A percentile compares a stretch with the other conserved stretches of the same genome.
These are phyloP conservation scores for Danio aesculapii DNA, from an alignment of 2,797 vertebrate genomes.

Conservation along the genomic window DNA sequence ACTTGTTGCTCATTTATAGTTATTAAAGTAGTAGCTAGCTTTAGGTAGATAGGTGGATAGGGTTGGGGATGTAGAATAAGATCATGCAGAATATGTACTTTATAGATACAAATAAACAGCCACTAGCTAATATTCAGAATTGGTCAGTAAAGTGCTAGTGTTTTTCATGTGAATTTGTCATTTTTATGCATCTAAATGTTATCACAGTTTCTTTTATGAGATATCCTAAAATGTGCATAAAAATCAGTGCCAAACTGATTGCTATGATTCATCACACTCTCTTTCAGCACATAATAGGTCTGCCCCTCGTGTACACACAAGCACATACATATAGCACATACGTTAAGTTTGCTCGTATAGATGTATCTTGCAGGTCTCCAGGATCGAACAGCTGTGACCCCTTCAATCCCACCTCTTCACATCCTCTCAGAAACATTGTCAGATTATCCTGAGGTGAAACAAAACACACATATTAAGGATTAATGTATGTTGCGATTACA, in stretches of 20 bases:
- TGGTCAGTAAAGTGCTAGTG: no score
- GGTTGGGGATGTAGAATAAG: no score
- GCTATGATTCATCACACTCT: not conserved
- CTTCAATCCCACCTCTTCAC: conserved; percentile 94
- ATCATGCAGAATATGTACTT: no score
- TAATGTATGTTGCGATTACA: not conserved
- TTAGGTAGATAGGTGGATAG: no score
- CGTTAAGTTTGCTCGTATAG: conserved; percentile 89
- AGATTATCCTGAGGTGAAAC: conserved; percentile 89
- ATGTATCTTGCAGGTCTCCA: conserved; percentile 93
- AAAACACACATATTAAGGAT: conserved; percentile 12
- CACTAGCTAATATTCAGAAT: no score
- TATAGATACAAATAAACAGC: no score
- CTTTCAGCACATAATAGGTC: not conserved
- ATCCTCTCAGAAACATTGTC: conserved; percentile 93
- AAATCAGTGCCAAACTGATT: not conserved
- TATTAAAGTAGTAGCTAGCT: no score
- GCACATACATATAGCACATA: conserved; percentile 67
- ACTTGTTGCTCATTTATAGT: no score
- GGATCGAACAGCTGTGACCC: conserved; percentile 98
- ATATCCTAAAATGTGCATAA: no score
- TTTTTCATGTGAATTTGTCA: no score
- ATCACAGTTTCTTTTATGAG: no score
- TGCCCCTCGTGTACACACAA: not conserved
- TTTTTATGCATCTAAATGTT: no score